Conservation (phyloP, 30 jellyfish, hydroid and myxozoan species). For the Chrysaora quinquecirrha region DNA sequence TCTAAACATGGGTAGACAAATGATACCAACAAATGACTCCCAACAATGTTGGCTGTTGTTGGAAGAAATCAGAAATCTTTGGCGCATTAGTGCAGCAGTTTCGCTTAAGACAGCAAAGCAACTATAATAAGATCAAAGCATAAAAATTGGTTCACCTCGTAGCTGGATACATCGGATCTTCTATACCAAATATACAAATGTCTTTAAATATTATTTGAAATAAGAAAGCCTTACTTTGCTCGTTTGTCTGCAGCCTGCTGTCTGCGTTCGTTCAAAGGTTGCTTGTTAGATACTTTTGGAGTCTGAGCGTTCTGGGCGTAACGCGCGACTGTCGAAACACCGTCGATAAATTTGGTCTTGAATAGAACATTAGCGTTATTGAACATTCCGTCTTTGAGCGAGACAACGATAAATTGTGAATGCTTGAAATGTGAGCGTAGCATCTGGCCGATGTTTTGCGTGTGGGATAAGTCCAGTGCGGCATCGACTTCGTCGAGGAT, state of each 20-base stretch:
- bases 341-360: slow-evolving; percentile 98
- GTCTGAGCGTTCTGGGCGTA: slow-evolving; percentile 75
- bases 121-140: too few relatives aligned
- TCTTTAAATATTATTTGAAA: too few relatives aligned
- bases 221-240: slow-evolving; percentile 14
- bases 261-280: slow-evolving; percentile 27
- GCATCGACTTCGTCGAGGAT: slow-evolving; percentile 99
- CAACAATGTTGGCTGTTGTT: too few relatives aligned
- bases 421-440: slow-evolving; percentile 92
- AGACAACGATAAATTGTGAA: slow-evolving; percentile 98
- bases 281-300: slow-evolving; percentile 27
- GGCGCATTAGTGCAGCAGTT: too few relatives aligned
- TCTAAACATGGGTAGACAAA: too few relatives aligned
- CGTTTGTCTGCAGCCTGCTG: slow-evolving; percentile 38
- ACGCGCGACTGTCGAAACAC: slow-evolving; percentile 93
- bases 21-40: too few relatives aligned
- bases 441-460: slow-evolving; percentile 99
- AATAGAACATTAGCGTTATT: slow-evolving; percentile 96
- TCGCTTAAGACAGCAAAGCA: too few relatives aligned
- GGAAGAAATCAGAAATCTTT: too few relatives aligned
- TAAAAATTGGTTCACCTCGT: too few relatives aligned
- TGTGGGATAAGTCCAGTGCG: slow-evolving; percentile 98
- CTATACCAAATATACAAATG: too few relatives aligned
- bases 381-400: slow-evolving; percentile 99
- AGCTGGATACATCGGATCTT: too few relatives aligned